phyloP scores from a whole-genome alignment of 2,888 invertebrate genomes.

The Nezara viridula region DNA sequence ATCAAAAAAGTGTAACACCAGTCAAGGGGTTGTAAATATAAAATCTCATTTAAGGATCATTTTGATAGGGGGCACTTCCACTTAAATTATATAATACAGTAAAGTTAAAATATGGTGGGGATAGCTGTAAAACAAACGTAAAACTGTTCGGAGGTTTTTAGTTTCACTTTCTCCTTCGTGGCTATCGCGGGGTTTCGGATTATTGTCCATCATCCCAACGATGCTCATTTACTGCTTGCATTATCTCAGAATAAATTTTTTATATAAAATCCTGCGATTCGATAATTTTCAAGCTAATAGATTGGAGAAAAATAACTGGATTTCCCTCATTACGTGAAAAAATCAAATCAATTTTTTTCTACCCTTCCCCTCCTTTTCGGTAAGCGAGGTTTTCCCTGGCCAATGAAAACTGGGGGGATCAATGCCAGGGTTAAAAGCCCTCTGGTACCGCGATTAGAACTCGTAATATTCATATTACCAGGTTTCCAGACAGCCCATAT shows the following conservation, averaged over 20 bases:
- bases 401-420: too few species aligned
- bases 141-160: background rate
- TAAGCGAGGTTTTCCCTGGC: too few species aligned
- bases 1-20: constrained; percentile 18
- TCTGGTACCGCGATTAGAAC: too few species aligned
- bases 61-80: constrained; percentile 22
- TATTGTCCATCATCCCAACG: background rate
- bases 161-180: background rate
- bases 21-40: constrained; percentile 36
- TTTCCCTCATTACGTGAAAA: background rate
- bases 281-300: background rate
- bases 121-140: background rate
- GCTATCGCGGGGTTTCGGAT: background rate
- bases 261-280: background rate
- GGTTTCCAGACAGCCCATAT: too few species aligned
- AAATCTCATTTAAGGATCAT: constrained; percentile 47
- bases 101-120: constrained; percentile 35
- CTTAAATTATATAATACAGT: constrained; percentile 20
- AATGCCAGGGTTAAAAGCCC: too few species aligned
- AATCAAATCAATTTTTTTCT: too few species aligned
- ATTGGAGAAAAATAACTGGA: background rate
- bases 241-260: background rate
- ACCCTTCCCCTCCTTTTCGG: too few species aligned
- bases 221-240: background rate
- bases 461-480: too few species aligned